Percentiles rank a stretch among this genome's conserved stretches.
Conservation (phyloP, 2,888 invertebrate genomes). For the Drosophila mayaguana region DNA sequence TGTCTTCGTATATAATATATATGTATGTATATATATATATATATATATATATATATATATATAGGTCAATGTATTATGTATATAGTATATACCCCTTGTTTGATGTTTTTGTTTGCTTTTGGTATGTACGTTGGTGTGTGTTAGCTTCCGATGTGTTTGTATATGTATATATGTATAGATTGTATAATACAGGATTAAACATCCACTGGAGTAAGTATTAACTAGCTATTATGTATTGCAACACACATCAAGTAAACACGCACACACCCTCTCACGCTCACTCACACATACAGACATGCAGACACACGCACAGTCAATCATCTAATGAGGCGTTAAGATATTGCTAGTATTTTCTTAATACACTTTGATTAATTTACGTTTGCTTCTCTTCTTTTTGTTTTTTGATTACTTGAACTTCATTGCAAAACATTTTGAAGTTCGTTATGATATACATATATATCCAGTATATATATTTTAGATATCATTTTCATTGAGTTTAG, state of each 20-base stretch:
- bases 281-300: conserved; percentile 10
- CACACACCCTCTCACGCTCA: conserved; percentile 21
- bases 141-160: conserved; percentile 31
- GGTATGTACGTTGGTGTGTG: conserved; percentile 28
- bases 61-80: conserved; percentile 18
- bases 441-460: conserved; percentile 10
- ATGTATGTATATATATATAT: conserved; percentile 38
- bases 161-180: conserved; percentile 38
- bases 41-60: conserved; percentile 20
- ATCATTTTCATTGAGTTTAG: conserved; percentile 20
- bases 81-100: conserved; percentile 38
- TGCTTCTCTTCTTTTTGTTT: conserved; percentile 15
- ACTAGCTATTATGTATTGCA: conserved; percentile 39
- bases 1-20: conserved; percentile 46
- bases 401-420: background rate
- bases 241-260: conserved; percentile 6
- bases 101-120: conserved; percentile 39
- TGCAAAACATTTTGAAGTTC: background rate
- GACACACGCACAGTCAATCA: conserved; percentile 10
- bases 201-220: conserved; percentile 32
- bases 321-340: conserved; percentile 45
- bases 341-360: conserved; percentile 50
- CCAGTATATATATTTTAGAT: conserved; percentile 4
- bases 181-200: conserved; percentile 51
- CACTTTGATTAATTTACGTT: conserved; percentile 51